These are phyloP conservation scores for Lypha dubia DNA, from an alignment of 2,888 invertebrate species.

Conservation along the genomic window DNA sequence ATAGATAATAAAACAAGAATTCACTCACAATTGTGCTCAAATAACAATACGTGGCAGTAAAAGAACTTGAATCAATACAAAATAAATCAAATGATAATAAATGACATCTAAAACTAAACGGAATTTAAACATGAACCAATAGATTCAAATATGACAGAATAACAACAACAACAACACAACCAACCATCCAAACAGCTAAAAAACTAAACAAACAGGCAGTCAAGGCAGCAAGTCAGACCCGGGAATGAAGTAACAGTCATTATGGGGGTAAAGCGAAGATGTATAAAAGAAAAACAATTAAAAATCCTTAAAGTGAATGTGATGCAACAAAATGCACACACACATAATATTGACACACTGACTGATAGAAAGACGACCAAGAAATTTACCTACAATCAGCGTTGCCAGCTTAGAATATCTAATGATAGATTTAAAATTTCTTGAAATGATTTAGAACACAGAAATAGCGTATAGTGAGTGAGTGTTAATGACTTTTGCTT, in stretches of 20 bases:
- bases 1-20: constrained; percentile 51
- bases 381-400: constrained; percentile 20
- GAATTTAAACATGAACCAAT: constrained; percentile 38
- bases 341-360: constrained; percentile 58
- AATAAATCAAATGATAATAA: constrained; percentile 65
- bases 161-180: constrained; percentile 39
- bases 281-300: constrained; percentile 49
- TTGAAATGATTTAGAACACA: no score
- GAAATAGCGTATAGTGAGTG: no score
- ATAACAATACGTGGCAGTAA: constrained; percentile 12
- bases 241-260: background rate
- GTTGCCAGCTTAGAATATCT: no score
- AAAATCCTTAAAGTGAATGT: constrained; percentile 67
- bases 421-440: no score
- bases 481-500: no score
- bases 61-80: constrained; percentile 5
- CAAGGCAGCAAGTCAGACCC: no score
- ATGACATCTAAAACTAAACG: constrained; percentile 62
- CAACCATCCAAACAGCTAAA: constrained; percentile 11
- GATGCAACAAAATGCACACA: constrained; percentile 52
- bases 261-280: background rate
- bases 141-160: constrained; percentile 52
- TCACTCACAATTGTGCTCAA: constrained; percentile 19
- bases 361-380: constrained; percentile 38
- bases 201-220: no score